Evolutionary conservation across 2,888 invertebrate genomes (phyloP), one percentile per base, ranked within the genome.

Genomic region (Mythimna impura): DNA sequence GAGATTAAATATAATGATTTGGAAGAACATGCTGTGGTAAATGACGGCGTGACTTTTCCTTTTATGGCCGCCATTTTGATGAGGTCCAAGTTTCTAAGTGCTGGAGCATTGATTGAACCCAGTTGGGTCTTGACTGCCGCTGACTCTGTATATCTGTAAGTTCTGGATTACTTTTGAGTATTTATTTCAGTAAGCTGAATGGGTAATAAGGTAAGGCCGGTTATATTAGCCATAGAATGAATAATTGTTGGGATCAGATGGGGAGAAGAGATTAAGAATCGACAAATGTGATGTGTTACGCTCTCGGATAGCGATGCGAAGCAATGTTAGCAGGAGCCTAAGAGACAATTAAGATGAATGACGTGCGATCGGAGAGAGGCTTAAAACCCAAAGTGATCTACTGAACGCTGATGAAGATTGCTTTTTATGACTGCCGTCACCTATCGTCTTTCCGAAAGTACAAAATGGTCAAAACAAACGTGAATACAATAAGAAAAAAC

Each of bases 101-200:
- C 94, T 4, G 95, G 95, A 3, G 93, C 94, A 0, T 80, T 96
- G 67, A 90, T 96, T 22, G 88, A 91, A 77, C 91, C 92, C 0
- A 88, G 83, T 10, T 95, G 95, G 95, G 92, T 96, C 0, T 50
- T 95, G n/a, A 95, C 95, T 0, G 92, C 90, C 0, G 95, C 93
- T 3, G 93, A 94, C 80, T 84, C 91, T 0, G 86, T 95, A 14
- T 93, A 81, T 78, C 58, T 89, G 95, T 95, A 83, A 93, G 95
- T 92, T 34, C 3, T 47, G 12, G 6, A n/a, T 30, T 17, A 47
- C 14, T 47, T 47, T 17, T 47, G 4, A 47, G 17, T 17, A 47
- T 47, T 47, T 47, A 6, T 14, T 47, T 47, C 47, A 17, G 10
- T 22, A 6, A 22, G 9, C 8, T 57, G 14, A 17, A 36, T 2